Evolutionary conservation across 2,797 vertebrate species (phyloP), one percentile per base, ranked within the genome.

Genomic region (Sebastes itinus): DNA sequence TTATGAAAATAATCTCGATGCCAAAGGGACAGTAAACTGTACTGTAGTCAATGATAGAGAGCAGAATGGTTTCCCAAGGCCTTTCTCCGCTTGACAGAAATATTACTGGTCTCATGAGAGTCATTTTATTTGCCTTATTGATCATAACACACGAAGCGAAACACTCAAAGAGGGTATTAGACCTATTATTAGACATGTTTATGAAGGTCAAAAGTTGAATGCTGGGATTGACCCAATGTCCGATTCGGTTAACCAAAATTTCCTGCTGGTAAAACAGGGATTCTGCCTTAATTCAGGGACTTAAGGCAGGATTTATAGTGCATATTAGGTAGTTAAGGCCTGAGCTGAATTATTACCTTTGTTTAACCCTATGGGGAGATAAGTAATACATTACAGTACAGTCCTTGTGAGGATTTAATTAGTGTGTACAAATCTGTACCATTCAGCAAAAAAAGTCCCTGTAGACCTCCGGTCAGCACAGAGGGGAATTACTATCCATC

Each of bases 171-270:
- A 28, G 22, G 16, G 1, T 10, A 30, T 67, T 22, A 20, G 52
- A 23, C 28, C 70, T 65, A 35, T 73, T 70, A 73, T 65, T 22
- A 54, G 28, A 68, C 18, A 67, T 71, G 30, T 81, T 73, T 60
- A 35, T 68, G 22, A 73, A 78, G 71, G 75, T 77, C 66, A 82
- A 88, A 84, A 75, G 77, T 71, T 68, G 22, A 85, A 55, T 65
- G 20, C 16, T 72, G 27, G 25, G 30, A 68, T 16, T 87, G 60
- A 86, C 69, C 70, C 8, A 5, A 7, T 49, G 42, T 77, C 56
- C 32, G 22, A 11, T 32, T 56, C 0, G 1, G n/a, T 72, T 72
- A 68, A 64, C 20, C 11, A 49, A 5, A 72, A 59, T 38, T 14
- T 65, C 5, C 77, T 61, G n/a, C 28, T 77, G 22, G 35, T 42